phyloP scores from a whole-genome alignment of 2,888 invertebrate genomes.

The Orthosia cruda region DNA sequence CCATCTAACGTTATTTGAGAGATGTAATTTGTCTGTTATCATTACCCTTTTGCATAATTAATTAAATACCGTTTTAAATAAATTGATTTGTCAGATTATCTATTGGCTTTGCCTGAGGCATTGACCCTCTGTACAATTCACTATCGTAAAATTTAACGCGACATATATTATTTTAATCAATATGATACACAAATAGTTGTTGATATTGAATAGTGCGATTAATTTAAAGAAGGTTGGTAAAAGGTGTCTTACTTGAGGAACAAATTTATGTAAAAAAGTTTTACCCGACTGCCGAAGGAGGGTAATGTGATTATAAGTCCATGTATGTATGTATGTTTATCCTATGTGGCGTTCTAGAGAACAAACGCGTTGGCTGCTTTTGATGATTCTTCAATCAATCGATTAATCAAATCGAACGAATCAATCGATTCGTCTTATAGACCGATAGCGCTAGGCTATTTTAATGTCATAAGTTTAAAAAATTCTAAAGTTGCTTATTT shows the following conservation, averaged over 20 bases:
- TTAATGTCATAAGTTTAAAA: no score
- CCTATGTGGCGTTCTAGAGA: no score
- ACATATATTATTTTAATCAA: not conserved
- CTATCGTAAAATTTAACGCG: constrained; percentile 10
- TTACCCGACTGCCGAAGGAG: no score
- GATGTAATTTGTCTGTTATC: not conserved
- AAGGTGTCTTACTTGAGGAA: constrained; percentile 16
- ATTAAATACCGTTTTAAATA: not conserved
- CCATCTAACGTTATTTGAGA: not conserved
- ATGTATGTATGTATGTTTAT: no score
- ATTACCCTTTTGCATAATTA: not conserved
- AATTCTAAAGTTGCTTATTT: no score
- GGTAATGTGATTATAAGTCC: no score
- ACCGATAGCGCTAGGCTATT: no score
- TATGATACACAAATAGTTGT: constrained; percentile 26
- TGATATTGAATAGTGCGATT: constrained; percentile 32
- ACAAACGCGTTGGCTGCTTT: no score
- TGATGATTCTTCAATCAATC: no score
- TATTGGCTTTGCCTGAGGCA: not conserved
- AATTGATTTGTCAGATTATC: not conserved
- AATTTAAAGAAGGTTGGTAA: constrained; percentile 39
- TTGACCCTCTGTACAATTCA: constrained; percentile 2
- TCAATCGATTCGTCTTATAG: no score
- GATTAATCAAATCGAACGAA: no score
- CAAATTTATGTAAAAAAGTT: constrained; percentile 20